These are phyloP conservation scores for Teleogryllus oceanicus DNA, from an alignment of 2,888 invertebrate species.

Conservation along the genomic window DNA sequence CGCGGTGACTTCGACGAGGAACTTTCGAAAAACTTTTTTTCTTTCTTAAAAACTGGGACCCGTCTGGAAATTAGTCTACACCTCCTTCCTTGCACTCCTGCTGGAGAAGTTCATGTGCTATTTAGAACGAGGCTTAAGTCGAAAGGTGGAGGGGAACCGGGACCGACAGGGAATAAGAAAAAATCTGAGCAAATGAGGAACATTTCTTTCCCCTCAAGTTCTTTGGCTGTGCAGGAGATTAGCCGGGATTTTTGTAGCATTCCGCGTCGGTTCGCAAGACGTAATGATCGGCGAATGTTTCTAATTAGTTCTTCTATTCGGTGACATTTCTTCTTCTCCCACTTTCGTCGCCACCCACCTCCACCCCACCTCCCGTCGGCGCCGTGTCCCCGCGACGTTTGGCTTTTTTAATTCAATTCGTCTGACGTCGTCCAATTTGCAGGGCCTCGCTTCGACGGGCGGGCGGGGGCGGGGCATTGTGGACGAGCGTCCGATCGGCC, in stretches of 20 bases:
- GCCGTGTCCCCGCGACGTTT: background rate
- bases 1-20: background rate
- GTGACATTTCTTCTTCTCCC: slow-evolving; percentile 10
- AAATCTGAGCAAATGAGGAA: slow-evolving; percentile 11
- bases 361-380: background rate
- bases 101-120: background rate
- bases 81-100: background rate
- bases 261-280: background rate
- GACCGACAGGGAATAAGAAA: background rate
- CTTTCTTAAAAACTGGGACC: slow-evolving; percentile 4
- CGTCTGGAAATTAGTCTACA: slow-evolving; percentile 18
- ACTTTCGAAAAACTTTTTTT: background rate
- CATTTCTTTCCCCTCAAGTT: slow-evolving; percentile 1
- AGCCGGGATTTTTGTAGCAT: slow-evolving; percentile 1
- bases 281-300: background rate
- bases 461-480: background rate
- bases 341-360: background rate
- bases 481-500: too few species aligned
- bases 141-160: background rate
- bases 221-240: background rate
- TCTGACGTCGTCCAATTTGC: background rate
- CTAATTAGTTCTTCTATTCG: slow-evolving; percentile 1
- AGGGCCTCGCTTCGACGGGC: background rate
- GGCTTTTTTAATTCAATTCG: background rate
- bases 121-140: slow-evolving; percentile 10